Evolutionary conservation across 2,888 invertebrate species (phyloP).

Genomic region (Ectobius pallidus): DNA sequence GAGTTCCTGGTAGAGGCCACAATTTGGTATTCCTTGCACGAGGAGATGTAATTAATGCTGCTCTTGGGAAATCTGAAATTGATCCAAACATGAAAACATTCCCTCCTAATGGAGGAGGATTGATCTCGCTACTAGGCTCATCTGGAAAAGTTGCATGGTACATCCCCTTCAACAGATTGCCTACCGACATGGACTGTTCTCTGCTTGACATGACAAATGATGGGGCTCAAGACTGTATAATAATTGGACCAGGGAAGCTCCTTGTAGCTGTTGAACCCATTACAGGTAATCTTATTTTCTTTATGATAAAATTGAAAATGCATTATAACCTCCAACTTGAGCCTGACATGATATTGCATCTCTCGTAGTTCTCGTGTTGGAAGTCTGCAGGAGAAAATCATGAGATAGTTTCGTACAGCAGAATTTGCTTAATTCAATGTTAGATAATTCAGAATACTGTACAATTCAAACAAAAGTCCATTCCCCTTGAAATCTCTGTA

Average conservation of each 20-base stretch:
- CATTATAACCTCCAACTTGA: too few relatives aligned
- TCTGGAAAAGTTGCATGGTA: constrained; percentile 78
- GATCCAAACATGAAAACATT: constrained; percentile 21
- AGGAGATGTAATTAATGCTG: constrained; percentile 52
- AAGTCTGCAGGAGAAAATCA: too few relatives aligned
- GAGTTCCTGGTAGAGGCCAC: constrained; percentile 66
- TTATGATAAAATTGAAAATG: too few relatives aligned
- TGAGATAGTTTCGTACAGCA: too few relatives aligned
- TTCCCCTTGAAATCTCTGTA: too few relatives aligned
- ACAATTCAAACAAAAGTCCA: too few relatives aligned
- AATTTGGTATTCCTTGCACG: constrained; percentile 77
- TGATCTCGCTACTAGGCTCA: constrained; percentile 70
- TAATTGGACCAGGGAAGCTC: constrained; percentile 73
- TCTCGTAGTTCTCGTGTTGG: too few relatives aligned
- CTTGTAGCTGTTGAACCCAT: constrained; percentile 65
- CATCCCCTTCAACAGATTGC: constrained; percentile 70
- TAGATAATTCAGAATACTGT: too few relatives aligned
- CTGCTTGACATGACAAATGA: constrained; percentile 75
- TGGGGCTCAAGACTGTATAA: constrained; percentile 74
- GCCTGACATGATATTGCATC: too few relatives aligned
- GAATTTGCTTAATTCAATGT: too few relatives aligned
- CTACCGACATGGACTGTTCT: constrained; percentile 74
- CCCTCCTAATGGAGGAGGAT: constrained; percentile 59
- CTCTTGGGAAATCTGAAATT: constrained; percentile 37
- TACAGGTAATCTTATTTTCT: constrained; percentile 58